phyloP scores from a whole-genome alignment of 1,140 invertebrate genomes.

The Sitophilus oryzae region DNA sequence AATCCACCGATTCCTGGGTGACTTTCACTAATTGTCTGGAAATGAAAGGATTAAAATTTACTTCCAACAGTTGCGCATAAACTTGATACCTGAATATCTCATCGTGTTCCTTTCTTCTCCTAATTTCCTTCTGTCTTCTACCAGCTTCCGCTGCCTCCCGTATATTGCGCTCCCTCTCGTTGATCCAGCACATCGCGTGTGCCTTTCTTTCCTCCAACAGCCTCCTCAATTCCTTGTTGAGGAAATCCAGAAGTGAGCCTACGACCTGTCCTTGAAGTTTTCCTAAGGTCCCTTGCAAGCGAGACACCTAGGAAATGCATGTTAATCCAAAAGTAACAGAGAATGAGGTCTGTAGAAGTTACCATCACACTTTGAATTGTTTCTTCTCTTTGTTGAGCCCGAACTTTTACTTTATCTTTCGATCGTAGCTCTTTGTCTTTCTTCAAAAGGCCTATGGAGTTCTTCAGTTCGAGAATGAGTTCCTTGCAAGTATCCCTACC shows the following conservation, averaged over 20 bases:
- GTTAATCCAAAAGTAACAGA: background rate
- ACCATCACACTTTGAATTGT: slow-evolving; percentile 29
- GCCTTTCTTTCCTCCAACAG: slow-evolving; percentile 65
- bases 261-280: slow-evolving; percentile 59
- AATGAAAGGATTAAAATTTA: background rate
- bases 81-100: slow-evolving; percentile 60
- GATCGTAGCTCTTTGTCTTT: slow-evolving; percentile 45
- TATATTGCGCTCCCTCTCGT: slow-evolving; percentile 58
- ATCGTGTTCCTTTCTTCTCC: slow-evolving; percentile 61
- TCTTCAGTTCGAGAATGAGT: slow-evolving; percentile 62
- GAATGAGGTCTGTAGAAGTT: background rate
- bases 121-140: slow-evolving; percentile 59
- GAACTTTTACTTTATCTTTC: slow-evolving; percentile 45
- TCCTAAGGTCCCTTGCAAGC: slow-evolving; percentile 48
- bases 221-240: slow-evolving; percentile 67
- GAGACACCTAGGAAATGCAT: slow-evolving; percentile 25
- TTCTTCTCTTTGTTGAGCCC: slow-evolving; percentile 44
- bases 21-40: slow-evolving; percentile 53
- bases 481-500: slow-evolving; percentile 60
- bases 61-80: background rate
- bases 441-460: slow-evolving; percentile 55
- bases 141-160: slow-evolving; percentile 69
- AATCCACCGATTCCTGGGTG: slow-evolving; percentile 55
- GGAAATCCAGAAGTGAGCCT: slow-evolving; percentile 60
- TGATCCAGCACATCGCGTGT: slow-evolving; percentile 63